Base-by-base conservation (phyloP, 2,113 vertebrate genomes). In the Kobus ellipsiprymnus region DNA sequence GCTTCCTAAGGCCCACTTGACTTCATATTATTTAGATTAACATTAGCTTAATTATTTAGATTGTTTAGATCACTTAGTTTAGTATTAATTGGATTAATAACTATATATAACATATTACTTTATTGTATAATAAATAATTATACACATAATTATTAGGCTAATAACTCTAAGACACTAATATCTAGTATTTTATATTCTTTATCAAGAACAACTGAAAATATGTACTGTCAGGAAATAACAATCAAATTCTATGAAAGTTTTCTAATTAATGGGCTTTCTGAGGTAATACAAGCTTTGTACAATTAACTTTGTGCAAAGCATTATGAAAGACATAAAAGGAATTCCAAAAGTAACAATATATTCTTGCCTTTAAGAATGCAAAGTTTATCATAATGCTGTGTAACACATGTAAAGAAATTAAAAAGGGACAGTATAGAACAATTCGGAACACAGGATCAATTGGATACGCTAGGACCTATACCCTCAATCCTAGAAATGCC, bases 211-310 rank as follows among this genome's bases (percentile, higher is more conserved):
- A 96, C 92, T 48, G 36, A 87, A 81, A 87, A 95, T 15, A 71
- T 62, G 15, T 44, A 60, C 16, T 92, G 57, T 6, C 29, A 89
- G 40, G 44, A 94, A 97, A 55, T 57, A 93, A 82, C 27, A 74
- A 90, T 92, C 64, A 87, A 95, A 95, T 95, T 64, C 44, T 55
- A 87, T 7, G 7, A 87, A 91, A 48, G 19, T 91, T 94, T 93
- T 92, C 77, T 59, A 91, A 71, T 62, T 62, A 84, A 95, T 33
- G 17, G 5, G 46, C n/a, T 85, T 78, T 90, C n/a, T 29, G 6
- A 83, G 44, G 54, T 95, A 93, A 74, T 83, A 77, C 50, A 84
- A 87, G 52, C 16, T 83, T 50, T 89, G 27, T 57, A 77, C 7
- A 84, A 77, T 88, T 57, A 60, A 55, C 19, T 82, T 62, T 90